Conservation (phyloP, 2,888 invertebrate genomes). For the Artemia sp. region DNA sequence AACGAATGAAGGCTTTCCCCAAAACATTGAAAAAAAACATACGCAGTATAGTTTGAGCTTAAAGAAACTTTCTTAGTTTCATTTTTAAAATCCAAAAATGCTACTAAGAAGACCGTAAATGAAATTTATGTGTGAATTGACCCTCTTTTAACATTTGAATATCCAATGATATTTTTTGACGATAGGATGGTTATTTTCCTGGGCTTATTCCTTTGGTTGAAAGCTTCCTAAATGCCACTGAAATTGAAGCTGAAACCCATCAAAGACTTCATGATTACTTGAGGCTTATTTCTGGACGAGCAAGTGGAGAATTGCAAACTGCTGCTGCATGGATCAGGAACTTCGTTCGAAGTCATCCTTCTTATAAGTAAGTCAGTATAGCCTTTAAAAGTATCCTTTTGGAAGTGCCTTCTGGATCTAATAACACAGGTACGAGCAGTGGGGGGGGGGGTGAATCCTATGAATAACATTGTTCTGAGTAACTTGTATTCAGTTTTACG, state of each 20-base stretch:
- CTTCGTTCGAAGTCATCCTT: slow-evolving; percentile 68
- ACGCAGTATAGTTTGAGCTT: no score
- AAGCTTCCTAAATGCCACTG: slow-evolving; percentile 37
- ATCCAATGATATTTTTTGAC: neutral
- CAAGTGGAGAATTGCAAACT: slow-evolving; percentile 74
- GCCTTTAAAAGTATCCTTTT: no score
- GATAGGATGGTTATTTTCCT: slow-evolving; percentile 35
- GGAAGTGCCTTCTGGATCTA: no score
- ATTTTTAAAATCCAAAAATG: no score
- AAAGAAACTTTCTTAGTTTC: no score
- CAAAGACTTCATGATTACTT: slow-evolving; percentile 85
- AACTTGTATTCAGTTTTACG: no score
- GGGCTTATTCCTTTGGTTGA: slow-evolving; percentile 38
- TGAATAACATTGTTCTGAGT: no score
- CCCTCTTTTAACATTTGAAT: no score
- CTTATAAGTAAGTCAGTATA: slow-evolving; percentile 53
- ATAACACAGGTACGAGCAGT: no score
- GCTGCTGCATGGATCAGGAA: slow-evolving; percentile 87
- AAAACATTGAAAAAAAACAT: no score
- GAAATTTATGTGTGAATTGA: slow-evolving; percentile 17
- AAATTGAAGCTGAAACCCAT: slow-evolving; percentile 41
- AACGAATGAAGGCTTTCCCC: no score
- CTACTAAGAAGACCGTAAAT: neutral
- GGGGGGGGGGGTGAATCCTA: no score
- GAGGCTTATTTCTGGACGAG: slow-evolving; percentile 68